These are phyloP conservation scores for Euleptes europaea DNA, from an alignment of 2,113 vertebrate species.

Conservation along the genomic window DNA sequence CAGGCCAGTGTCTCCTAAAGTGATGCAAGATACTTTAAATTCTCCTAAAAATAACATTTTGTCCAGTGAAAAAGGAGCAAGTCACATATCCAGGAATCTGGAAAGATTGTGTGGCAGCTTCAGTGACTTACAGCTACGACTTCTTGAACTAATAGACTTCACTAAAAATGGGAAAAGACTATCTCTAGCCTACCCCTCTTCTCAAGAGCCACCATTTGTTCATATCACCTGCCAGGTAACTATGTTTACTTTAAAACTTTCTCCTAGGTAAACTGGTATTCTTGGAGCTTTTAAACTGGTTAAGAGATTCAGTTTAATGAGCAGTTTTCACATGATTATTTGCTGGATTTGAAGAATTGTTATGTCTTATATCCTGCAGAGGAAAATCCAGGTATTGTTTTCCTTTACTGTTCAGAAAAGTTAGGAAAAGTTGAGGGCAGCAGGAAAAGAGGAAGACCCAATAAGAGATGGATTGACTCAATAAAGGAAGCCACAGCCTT, in stretches of 20 bases:
- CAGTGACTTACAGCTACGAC: conserved; percentile 81
- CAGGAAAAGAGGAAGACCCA: no score
- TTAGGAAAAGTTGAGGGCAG: no score
- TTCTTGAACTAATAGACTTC: conserved; percentile 80
- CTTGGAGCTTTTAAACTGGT: not conserved
- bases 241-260: conserved; percentile 14
- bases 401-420: conserved; percentile 3
- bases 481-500: no score
- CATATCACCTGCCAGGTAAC: conserved; percentile 88
- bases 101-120: conserved; percentile 85
- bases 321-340: not conserved
- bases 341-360: not conserved
- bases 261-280: not conserved
- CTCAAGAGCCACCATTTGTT: conserved; percentile 81
- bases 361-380: not conserved
- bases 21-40: conserved; percentile 62
- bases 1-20: conserved; percentile 75
- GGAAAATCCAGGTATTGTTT: not conserved
- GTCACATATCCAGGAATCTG: conserved; percentile 81
- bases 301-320: not conserved
- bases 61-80: conserved; percentile 71
- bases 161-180: conserved; percentile 83
- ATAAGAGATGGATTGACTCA: no score
- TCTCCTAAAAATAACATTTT: conserved; percentile 68
- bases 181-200: conserved; percentile 74